These are phyloP conservation scores for Drosophila bocqueti DNA, from an alignment of 1,140 invertebrate species.

Conservation along the genomic window DNA sequence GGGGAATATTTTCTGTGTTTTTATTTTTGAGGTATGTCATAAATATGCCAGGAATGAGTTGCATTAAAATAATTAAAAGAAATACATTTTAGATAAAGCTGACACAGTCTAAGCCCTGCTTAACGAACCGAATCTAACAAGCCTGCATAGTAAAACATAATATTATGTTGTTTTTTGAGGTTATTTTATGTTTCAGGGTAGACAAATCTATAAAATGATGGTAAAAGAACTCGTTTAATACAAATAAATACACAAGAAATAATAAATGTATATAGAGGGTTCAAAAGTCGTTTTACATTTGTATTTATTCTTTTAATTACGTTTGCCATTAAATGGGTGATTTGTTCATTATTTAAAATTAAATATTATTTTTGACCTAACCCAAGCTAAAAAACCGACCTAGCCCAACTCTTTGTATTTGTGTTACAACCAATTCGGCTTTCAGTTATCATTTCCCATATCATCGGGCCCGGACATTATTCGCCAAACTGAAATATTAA, in stretches of 20 bases:
- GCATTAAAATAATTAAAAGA: constrained; percentile 16
- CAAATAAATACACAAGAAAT: neutral
- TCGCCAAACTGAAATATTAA: constrained; percentile 53
- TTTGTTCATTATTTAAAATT: neutral
- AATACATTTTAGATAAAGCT: constrained; percentile 7
- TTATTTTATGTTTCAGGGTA: neutral
- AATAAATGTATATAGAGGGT: neutral
- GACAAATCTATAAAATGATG: neutral
- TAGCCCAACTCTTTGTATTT: constrained; percentile 6
- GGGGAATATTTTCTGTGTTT: neutral
- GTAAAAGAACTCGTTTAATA: neutral
- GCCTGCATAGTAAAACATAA: neutral
- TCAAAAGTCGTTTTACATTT: neutral
- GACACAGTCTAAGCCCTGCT: constrained; percentile 4
- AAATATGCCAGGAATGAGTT: constrained; percentile 10
- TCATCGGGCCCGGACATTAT: constrained; percentile 33
- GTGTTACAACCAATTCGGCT: neutral
- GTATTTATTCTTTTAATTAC: neutral
- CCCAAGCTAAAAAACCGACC: neutral
- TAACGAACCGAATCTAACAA: constrained; percentile 26
- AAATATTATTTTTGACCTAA: neutral
- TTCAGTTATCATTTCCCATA: constrained; percentile 27
- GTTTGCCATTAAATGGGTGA: no score
- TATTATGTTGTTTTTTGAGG: neutral
- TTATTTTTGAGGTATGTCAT: neutral